These are phyloP conservation scores for Sesamia nonagrioides DNA, from an alignment of 1,140 invertebrate species.

Conservation along the genomic window DNA sequence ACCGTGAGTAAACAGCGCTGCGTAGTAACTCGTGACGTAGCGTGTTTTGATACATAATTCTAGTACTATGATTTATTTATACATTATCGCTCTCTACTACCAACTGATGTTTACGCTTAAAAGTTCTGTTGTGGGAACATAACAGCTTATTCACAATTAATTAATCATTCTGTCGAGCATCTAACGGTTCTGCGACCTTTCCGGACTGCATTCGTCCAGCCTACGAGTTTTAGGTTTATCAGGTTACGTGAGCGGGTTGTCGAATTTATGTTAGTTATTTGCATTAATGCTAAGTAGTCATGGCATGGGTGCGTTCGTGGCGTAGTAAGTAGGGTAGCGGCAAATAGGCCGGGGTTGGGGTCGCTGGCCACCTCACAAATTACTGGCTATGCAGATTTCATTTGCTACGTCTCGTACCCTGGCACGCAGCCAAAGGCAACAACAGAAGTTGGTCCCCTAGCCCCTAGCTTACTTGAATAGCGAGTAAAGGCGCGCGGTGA, in stretches of 20 bases:
- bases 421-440: not conserved
- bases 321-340: not conserved
- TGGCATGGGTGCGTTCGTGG: slow-evolving; percentile 12
- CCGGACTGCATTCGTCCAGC: slow-evolving; percentile 26
- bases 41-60: slow-evolving; percentile 54
- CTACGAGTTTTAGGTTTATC: slow-evolving; percentile 43
- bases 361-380: slow-evolving; percentile 11
- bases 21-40: slow-evolving; percentile 54
- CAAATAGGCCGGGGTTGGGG: slow-evolving; percentile 19
- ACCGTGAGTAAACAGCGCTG: slow-evolving; percentile 68
- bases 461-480: not conserved
- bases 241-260: slow-evolving; percentile 41
- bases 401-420: not conserved
- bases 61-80: slow-evolving; percentile 49
- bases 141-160: slow-evolving; percentile 31
- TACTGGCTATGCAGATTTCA: not conserved
- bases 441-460: not conserved
- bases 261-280: slow-evolving; percentile 31
- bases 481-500: slow-evolving; percentile 11
- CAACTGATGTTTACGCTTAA: slow-evolving; percentile 5
- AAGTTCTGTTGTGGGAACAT: slow-evolving; percentile 36
- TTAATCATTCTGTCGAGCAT: slow-evolving; percentile 26
- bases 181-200: slow-evolving; percentile 43
- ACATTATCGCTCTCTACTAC: slow-evolving; percentile 39
- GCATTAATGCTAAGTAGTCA: slow-evolving; percentile 43